phyloP scores from a whole-genome alignment of 1,140 invertebrate species.

The Patella vulgata region DNA sequence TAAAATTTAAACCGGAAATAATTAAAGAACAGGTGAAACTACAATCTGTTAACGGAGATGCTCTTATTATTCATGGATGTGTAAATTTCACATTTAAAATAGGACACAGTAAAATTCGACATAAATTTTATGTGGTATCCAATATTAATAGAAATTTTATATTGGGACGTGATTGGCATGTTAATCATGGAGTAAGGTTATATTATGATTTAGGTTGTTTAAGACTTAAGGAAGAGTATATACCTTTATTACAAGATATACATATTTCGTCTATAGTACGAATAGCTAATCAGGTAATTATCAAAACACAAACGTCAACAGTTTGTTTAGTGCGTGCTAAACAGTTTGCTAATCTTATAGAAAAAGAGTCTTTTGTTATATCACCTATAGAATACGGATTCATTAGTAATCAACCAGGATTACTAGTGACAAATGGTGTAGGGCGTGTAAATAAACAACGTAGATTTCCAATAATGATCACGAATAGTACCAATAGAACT shows the following conservation, averaged over 20 bases:
- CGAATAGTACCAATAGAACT: slow-evolving; percentile 24
- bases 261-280: slow-evolving; percentile 16
- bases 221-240: slow-evolving; percentile 5
- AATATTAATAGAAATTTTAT: slow-evolving; percentile 15
- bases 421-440: slow-evolving; percentile 18
- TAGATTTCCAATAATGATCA: slow-evolving; percentile 9
- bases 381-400: not conserved
- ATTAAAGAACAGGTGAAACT: not conserved
- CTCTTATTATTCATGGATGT: slow-evolving; percentile 5
- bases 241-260: slow-evolving; percentile 25
- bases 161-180: slow-evolving; percentile 9
- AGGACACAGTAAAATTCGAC: slow-evolving; percentile 8
- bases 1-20: slow-evolving; percentile 7
- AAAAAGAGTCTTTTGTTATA: not conserved
- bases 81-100: slow-evolving; percentile 4
- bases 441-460: not conserved
- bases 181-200: slow-evolving; percentile 1
- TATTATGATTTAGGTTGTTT: too few species aligned
- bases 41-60: slow-evolving; percentile 7
- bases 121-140: slow-evolving; percentile 7
- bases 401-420: slow-evolving; percentile 21
- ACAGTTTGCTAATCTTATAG: too few species aligned
- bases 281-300: not conserved
- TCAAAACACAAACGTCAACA: slow-evolving; percentile 17
- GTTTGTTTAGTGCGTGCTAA: slow-evolving; percentile 4